These are phyloP conservation scores for Prenolepis imparis DNA, from an alignment of 2,888 invertebrate genomes.

Conservation along the genomic window DNA sequence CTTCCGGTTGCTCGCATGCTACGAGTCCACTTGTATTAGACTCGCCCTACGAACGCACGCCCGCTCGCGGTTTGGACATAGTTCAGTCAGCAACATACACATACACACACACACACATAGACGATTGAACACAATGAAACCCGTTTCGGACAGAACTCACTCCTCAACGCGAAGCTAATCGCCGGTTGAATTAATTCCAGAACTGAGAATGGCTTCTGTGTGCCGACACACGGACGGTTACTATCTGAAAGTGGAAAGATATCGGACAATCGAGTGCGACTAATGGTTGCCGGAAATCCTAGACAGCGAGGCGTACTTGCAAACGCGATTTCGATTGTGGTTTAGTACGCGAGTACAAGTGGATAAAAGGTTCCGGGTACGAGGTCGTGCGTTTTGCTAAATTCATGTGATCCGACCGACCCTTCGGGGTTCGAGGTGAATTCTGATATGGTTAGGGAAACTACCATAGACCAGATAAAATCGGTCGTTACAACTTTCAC, in stretches of 20 bases:
- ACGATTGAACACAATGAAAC: conserved; percentile 47
- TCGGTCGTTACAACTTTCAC: conserved; percentile 56
- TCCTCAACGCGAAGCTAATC: conserved; percentile 79
- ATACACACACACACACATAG: conserved; percentile 4
- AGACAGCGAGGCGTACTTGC: conserved; percentile 16
- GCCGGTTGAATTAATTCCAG: conserved; percentile 82
- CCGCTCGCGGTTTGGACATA: conserved; percentile 43
- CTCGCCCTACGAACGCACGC: conserved; percentile 62
- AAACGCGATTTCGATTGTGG: conserved; percentile 59
- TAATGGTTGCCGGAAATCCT: conserved; percentile 37
- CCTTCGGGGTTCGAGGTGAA: conserved; percentile 35
- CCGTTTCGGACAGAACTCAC: conserved; percentile 62
- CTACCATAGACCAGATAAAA: conserved; percentile 45
- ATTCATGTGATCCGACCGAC: conserved; percentile 50
- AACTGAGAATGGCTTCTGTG: conserved; percentile 80
- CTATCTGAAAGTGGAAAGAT: conserved; percentile 64
- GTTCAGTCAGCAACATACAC: conserved; percentile 33
- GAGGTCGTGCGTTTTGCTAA: conserved; percentile 42
- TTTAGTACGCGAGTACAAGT: not conserved
- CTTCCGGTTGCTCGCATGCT: conserved; percentile 83
- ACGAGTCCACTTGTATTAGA: conserved; percentile 81
- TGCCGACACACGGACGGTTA: conserved; percentile 59
- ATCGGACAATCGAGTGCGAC: conserved; percentile 52
- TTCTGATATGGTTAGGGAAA: conserved; percentile 50
- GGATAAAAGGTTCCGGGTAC: conserved; percentile 44